Conservation (phyloP, 2,888 invertebrate species). For the Philaethria dido region DNA sequence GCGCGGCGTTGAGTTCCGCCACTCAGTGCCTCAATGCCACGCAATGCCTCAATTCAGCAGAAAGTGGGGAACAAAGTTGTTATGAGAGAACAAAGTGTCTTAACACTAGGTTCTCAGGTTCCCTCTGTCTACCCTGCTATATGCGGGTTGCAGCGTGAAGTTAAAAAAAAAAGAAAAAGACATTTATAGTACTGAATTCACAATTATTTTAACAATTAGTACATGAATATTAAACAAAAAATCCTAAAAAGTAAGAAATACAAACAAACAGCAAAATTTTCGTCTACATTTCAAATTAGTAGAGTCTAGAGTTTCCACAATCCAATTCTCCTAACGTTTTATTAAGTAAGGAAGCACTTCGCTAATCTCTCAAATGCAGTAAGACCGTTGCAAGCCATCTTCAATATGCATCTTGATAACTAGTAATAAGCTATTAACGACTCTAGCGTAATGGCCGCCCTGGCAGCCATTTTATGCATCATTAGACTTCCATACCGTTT, state of each 20-base stretch:
- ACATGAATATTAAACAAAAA: neutral
- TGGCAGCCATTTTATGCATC: constrained; percentile 47
- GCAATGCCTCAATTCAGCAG: too few species aligned
- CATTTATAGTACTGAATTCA: too few species aligned
- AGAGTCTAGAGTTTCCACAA: constrained; percentile 14
- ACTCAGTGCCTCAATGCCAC: too few species aligned
- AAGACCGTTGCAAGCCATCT: constrained; percentile 28
- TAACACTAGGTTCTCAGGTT: too few species aligned
- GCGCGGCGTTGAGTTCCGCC: too few species aligned
- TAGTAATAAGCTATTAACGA: constrained; percentile 41
- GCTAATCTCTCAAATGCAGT: constrained; percentile 29
- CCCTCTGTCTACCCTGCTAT: too few species aligned
- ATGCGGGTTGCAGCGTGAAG: too few species aligned
- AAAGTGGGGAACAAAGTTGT: too few species aligned
- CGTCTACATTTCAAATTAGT: constrained; percentile 2
- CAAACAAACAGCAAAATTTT: neutral
- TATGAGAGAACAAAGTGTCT: too few species aligned
- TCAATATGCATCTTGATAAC: constrained; percentile 39
- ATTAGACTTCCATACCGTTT: constrained; percentile 48
- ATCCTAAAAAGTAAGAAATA: neutral
- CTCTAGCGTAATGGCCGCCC: constrained; percentile 37
- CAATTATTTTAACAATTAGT: too few species aligned
- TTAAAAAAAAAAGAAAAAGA: too few species aligned
- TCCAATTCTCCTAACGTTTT: constrained; percentile 24
- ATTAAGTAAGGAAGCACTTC: constrained; percentile 28